phyloP scores from a whole-genome alignment of 2,113 vertebrate species.

The human region GRCh38 chr6:149221001-149221500 shows the following conservation, averaged over 20 bases:
- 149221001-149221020: constrained; percentile 23
- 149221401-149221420: accelerated
- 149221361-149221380: background rate
- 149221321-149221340: background rate
- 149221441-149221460: background rate
- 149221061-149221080: background rate
- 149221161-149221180: accelerated
- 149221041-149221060: background rate
- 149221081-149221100: background rate
- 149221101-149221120: background rate
- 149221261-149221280: background rate
- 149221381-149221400: background rate
- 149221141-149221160: background rate
- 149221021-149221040: constrained; percentile 1
- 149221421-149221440: no score
- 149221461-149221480: background rate
- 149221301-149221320: background rate
- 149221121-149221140: background rate
- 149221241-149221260: background rate
- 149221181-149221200: background rate
- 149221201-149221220: background rate
- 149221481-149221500: background rate
- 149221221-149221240: background rate
- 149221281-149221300: background rate
- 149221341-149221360: background rate